Evolutionary conservation across 2,888 invertebrate species (phyloP), one percentile per base, ranked within the genome.

Genomic region (Drosophila mimetica): DNA sequence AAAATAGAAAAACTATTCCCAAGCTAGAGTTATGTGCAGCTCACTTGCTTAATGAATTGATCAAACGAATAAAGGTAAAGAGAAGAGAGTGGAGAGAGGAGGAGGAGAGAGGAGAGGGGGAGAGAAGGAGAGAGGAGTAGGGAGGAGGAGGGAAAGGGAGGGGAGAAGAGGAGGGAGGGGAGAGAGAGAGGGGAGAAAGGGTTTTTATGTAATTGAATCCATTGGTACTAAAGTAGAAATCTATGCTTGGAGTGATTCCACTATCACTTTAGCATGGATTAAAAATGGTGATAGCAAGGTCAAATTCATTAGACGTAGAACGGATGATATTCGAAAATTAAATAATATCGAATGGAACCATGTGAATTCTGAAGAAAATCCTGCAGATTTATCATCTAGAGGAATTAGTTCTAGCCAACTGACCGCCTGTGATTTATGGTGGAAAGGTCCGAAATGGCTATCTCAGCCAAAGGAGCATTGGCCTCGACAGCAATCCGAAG

Each of bases 381-480:
- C 34, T 9, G 48, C 48, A 30, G 41, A 48, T 1, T 20, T 32
- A 20, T 41, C 30, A 13, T 60, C 25, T 3, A 63, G 48, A n/a
- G 36, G 44, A 16, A 16, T 44, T 9, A 11, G 8, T 28, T 14
- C 16, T 18, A 34, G 5, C 9, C 50, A 55, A 13, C 28, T 54
- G 18, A 55, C 7, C 1, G 22, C 34, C 18, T 36, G 41, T 32
- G 20, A n/a, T 16, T 13, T 54, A n/a, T 54, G 41, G 63, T 55
- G 54, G 42, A 55, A 63, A 36, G 54, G 34, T 11, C 30, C 48
- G 3, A 41, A 37, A 13, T 55, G 55, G 63, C 42, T 55, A 32
- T 4, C 25, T 9, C n/a, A 36, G 7, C 8, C 16, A 30, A 46
- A 46, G 14, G 30, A 46, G 28, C 16, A 30, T 11, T 46, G 44